Conservation (phyloP, 2,797 vertebrate species). For the Hydrophis major region DNA sequence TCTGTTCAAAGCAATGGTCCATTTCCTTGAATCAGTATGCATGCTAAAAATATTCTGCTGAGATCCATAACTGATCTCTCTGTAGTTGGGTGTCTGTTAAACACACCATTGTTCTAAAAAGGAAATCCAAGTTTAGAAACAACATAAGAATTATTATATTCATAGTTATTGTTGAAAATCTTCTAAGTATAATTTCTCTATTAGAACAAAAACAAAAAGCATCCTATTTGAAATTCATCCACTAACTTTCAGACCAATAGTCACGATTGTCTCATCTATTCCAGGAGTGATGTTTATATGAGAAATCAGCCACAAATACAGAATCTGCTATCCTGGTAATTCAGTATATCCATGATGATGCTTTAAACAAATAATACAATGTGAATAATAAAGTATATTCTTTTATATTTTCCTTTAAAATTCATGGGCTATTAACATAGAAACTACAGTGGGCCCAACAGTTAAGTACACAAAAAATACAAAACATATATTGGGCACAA, state of each 20-base stretch:
- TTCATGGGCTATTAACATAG: background rate
- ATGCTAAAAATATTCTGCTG: constrained; percentile 30
- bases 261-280: background rate
- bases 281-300: background rate
- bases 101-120: background rate
- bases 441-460: background rate
- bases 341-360: constrained; percentile 1
- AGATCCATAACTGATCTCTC: constrained; percentile 36
- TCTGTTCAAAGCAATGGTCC: constrained; percentile 26
- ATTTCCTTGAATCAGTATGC: constrained; percentile 27
- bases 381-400: constrained; percentile 16
- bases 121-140: constrained; percentile 26
- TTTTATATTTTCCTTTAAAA: constrained; percentile 20
- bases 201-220: background rate
- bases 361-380: constrained; percentile 1
- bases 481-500: background rate
- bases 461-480: constrained; percentile 26
- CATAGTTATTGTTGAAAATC: background rate
- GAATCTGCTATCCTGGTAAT: background rate
- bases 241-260: background rate
- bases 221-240: constrained; percentile 10
- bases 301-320: background rate
- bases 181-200: constrained; percentile 4
- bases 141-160: background rate
- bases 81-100: background rate